phyloP scores from a whole-genome alignment of 2,113 vertebrate genomes.

The Cebus imitator region DNA sequence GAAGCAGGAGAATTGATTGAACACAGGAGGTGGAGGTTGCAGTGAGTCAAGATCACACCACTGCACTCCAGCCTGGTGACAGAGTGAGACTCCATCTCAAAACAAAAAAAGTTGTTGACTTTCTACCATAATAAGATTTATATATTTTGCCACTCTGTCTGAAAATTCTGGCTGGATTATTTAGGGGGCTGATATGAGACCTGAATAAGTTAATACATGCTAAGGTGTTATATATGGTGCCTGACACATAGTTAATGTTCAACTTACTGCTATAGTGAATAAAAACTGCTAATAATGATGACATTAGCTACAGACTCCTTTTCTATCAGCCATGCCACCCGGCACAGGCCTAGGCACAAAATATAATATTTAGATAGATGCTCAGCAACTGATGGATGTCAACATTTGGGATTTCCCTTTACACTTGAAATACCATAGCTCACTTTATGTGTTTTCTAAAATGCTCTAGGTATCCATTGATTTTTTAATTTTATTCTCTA shows the following conservation, averaged over 20 bases:
- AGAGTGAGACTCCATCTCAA: too few species aligned
- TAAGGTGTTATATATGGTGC: background rate
- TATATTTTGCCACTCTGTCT: background rate
- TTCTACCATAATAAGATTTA: constrained; percentile 2
- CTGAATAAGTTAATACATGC: constrained; percentile 20
- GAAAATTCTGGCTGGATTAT: constrained; percentile 31
- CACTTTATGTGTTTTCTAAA: background rate
- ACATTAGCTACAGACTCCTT: background rate
- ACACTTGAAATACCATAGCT: background rate
- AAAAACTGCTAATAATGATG: background rate
- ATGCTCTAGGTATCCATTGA: background rate
- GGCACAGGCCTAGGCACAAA: background rate
- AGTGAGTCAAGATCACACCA: too few species aligned
- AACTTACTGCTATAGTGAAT: background rate
- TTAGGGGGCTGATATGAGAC: background rate
- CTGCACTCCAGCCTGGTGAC: too few species aligned
- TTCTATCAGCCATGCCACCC: background rate
- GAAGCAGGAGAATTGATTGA: too few species aligned
- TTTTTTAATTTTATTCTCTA: background rate
- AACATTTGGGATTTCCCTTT: constrained; percentile 6
- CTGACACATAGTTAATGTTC: background rate
- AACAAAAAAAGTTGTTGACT: background rate
- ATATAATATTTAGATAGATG: background rate
- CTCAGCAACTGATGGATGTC: background rate
- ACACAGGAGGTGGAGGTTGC: too few species aligned